Evolutionary conservation across 2,797 vertebrate species (phyloP).

Genomic region (Malacoctenus gilli): DNA sequence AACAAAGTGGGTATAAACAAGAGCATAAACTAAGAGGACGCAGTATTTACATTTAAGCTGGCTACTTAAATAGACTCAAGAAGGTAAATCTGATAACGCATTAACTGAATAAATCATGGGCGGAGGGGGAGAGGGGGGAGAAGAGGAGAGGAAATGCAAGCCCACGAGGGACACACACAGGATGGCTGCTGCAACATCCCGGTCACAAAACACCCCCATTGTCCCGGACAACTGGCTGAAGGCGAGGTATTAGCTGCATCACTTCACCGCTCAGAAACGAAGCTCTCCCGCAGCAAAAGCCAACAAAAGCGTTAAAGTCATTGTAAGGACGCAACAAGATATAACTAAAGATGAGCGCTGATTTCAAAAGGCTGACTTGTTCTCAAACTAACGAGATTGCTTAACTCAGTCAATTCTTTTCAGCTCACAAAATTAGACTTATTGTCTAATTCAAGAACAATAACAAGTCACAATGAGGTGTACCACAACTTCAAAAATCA

Average conservation of each 20-base stretch:
- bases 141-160: too few relatives aligned
- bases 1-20: not conserved
- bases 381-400: conserved; percentile 1
- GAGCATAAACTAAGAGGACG: conserved; percentile 11
- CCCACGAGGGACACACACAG: too few relatives aligned
- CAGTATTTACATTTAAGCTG: not conserved
- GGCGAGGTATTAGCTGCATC: too few relatives aligned
- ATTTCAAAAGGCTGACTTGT: not conserved
- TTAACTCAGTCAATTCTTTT: not conserved
- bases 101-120: not conserved
- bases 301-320: too few relatives aligned
- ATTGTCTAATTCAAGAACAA: too few relatives aligned
- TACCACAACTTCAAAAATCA: too few relatives aligned
- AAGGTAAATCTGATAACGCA: conserved; percentile 13
- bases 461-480: too few relatives aligned
- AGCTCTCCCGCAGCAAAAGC: conserved; percentile 16
- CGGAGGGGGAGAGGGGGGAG: too few relatives aligned
- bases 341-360: conserved; percentile 1
- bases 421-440: not conserved
- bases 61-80: conserved; percentile 4
- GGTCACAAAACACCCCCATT: too few relatives aligned
- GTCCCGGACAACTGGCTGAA: too few relatives aligned
- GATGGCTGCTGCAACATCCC: too few relatives aligned
- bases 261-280: conserved; percentile 14
- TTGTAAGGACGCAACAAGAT: too few relatives aligned